Base-by-base conservation (phyloP, 2,113 vertebrate genomes). In the Clarias magur region DNA sequence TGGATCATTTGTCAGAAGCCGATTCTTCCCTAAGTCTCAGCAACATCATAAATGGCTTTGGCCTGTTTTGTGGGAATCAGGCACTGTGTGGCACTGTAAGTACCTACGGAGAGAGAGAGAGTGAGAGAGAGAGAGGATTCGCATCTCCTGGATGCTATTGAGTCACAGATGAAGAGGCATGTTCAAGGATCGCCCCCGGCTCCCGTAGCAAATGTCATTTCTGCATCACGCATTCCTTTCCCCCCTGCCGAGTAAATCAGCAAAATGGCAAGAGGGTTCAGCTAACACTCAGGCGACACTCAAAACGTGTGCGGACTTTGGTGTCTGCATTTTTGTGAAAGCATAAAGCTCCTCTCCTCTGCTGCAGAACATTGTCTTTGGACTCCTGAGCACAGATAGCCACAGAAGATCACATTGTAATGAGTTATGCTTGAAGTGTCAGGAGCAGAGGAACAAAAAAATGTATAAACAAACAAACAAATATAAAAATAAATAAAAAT, bases 121-220 rank as follows among this genome's bases (percentile, higher is more conserved):
- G 65, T 73, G 83, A 81, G 82, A 84, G 38, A 85, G 60, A 15
- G 30, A 82, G 53, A 80, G 67, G 68, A 89, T 87, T 87, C 86
- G 68, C 38, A 34, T 85, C 82, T 86, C 67, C 56, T 42, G 19
- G 85, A 86, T 62, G 72, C 53, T 38, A 54, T 38, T 85, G 88
- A 85, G 86, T 87, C 86, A 88, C 83, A 82, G 72, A 88, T 85
- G 72, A 89, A 60, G 54, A 85, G 83, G 73, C 59, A 48, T 88
- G 80, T 84, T 53, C 48, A 60, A 83, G 84, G 87, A 88, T 83
- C 68, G n/a, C 87, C 87, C 82, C 79, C 76, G 9, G 89, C 72
- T 80, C 27, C 59, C 17, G 17, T n/a, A n/a, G 73, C 56, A 88
- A 88, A 88, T 90, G 89, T 82, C 87, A 88, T 81, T 67, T 85